A percentile compares a stretch with the other conserved stretches of the same genome.
Evolutionary conservation across 2,888 invertebrate genomes (phyloP).

Genomic region (Pristionchus mayeri): DNA sequence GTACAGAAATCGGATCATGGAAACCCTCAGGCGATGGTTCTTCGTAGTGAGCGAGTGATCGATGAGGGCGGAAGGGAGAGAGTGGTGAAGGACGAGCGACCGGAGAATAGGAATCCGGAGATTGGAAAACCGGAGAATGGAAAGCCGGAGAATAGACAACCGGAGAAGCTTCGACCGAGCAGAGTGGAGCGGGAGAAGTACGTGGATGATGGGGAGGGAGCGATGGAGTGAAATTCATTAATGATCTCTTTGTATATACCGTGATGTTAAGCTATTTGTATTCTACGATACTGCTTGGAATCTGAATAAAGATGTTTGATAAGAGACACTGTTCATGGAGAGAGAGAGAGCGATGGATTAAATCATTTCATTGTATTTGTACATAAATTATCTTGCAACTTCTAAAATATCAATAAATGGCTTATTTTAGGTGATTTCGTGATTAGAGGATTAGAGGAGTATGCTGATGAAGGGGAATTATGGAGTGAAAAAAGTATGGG

Average conservation of each 20-base stretch:
- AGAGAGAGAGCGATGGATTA: background rate
- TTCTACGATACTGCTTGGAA: too few species aligned
- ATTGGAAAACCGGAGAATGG: too few species aligned
- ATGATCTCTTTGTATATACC: background rate
- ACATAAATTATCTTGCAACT: too few species aligned
- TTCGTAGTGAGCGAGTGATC: background rate
- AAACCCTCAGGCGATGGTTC: background rate
- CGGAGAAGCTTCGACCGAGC: background rate
- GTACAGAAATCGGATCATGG: background rate
- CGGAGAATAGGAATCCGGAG: background rate
- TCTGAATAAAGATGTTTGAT: too few species aligned
- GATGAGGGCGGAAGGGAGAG: background rate
- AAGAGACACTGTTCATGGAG: too few species aligned
- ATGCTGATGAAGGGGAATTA: too few species aligned
- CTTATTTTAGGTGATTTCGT: too few species aligned
- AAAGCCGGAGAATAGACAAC: background rate
- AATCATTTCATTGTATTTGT: too few species aligned
- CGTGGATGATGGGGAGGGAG: slow-evolving; percentile 33
- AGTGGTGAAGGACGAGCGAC: slow-evolving; percentile 15
- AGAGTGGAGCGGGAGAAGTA: background rate
- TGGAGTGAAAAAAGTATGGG: too few species aligned
- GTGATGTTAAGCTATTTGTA: background rate
- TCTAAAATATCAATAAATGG: too few species aligned
- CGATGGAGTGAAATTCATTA: background rate
- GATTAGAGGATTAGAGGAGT: too few species aligned